A percentile compares a stretch with the other conserved stretches of the same genome.
Conservation (phyloP, 2,888 invertebrate species). For the Amaurobius ferox region DNA sequence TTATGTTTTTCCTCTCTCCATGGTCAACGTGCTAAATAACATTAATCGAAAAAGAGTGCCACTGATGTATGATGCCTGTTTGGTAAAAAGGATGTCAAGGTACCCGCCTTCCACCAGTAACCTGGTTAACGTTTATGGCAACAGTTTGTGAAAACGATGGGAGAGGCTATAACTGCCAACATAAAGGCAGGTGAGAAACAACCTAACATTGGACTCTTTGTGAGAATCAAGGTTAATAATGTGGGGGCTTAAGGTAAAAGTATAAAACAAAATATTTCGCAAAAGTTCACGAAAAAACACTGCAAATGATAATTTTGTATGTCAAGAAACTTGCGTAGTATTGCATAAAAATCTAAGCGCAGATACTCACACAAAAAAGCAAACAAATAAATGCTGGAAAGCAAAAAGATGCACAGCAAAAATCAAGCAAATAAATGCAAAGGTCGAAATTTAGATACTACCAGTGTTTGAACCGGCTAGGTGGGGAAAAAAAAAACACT, state of each 20-base stretch:
- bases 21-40: conserved; percentile 67
- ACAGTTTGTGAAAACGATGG: not conserved
- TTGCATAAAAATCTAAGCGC: no score
- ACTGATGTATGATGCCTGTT: conserved; percentile 2
- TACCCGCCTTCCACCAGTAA: conserved; percentile 53
- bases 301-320: no score
- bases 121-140: conserved; percentile 18
- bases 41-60: conserved; percentile 31
- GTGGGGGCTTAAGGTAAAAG: not conserved
- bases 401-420: no score
- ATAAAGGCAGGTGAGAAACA: not conserved
- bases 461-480: no score
- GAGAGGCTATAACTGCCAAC: not conserved
- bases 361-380: no score
- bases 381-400: no score
- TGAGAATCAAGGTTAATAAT: not conserved
- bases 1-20: conserved; percentile 41
- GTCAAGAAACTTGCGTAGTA: no score
- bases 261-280: no score
- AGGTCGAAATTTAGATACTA: no score
- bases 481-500: no score
- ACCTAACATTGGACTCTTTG: not conserved
- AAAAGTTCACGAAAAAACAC: no score
- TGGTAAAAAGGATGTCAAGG: conserved; percentile 56
- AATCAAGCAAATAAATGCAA: no score